phyloP scores from a whole-genome alignment of 2,797 vertebrate genomes.

The Eulemur coronatus region DNA sequence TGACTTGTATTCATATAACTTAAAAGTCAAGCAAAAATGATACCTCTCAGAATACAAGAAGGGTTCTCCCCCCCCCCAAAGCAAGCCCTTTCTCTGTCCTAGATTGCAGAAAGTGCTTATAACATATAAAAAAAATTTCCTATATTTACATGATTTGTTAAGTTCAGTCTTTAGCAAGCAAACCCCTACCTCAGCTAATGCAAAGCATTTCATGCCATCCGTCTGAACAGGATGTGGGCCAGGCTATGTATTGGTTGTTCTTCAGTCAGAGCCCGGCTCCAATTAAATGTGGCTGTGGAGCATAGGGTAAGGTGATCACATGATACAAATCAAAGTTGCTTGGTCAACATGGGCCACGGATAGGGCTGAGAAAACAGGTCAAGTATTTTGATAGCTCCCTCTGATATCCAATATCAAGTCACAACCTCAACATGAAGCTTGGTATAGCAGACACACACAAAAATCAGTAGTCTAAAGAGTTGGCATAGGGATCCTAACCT shows the following conservation, averaged over 20 bases:
- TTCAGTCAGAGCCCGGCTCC: not conserved
- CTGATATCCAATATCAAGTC: not conserved
- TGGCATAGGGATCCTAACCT: not conserved
- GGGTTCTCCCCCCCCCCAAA: not conserved
- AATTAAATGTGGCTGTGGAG: not conserved
- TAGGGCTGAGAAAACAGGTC: not conserved
- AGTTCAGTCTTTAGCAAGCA: not conserved
- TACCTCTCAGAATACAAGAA: not conserved
- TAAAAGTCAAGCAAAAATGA: conserved; percentile 22
- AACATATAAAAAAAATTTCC: not conserved
- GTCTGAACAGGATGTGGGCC: not conserved
- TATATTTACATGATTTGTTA: not conserved
- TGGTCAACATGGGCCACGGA: not conserved
- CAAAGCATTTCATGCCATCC: not conserved
- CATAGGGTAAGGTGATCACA: not conserved
- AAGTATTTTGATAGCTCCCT: not conserved
- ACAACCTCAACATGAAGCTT: not conserved
- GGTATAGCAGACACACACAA: not conserved
- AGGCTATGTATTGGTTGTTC: not conserved
- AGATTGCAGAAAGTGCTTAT: not conserved
- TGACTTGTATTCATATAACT: not conserved
- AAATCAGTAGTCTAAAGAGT: not conserved
- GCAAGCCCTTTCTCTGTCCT: not conserved
- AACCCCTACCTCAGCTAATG: not conserved
- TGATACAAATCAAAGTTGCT: not conserved